Evolutionary conservation across 2,888 invertebrate genomes (phyloP).

Genomic region (Torymus aiolomorphi): DNA sequence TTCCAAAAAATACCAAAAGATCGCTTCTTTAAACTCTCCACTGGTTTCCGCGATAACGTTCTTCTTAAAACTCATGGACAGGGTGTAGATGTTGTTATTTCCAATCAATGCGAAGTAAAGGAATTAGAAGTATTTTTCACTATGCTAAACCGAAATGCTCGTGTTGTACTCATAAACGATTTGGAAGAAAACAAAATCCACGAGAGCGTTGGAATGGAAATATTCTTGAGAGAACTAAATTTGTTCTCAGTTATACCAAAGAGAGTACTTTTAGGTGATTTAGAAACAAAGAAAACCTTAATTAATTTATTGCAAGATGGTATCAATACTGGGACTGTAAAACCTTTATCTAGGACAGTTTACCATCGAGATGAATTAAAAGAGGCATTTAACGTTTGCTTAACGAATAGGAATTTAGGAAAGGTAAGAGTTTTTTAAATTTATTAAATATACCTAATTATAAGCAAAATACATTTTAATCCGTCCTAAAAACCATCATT

Average conservation of each 20-base stretch:
- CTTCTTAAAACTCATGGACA: constrained; percentile 77
- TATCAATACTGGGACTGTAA: constrained; percentile 81
- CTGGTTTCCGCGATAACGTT: constrained; percentile 90
- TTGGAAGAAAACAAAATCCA: constrained; percentile 73
- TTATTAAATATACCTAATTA: too few species aligned
- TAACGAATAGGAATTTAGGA: constrained; percentile 86
- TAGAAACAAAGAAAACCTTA: constrained; percentile 78
- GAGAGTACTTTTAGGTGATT: constrained; percentile 70
- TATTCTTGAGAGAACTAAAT: constrained; percentile 57
- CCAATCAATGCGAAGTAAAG: constrained; percentile 81
- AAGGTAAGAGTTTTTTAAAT: constrained; percentile 77
- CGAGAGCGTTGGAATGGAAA: constrained; percentile 75
- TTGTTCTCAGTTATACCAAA: constrained; percentile 74
- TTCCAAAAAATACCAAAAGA: constrained; percentile 78
- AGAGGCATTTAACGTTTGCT: constrained; percentile 82
- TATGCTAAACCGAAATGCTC: constrained; percentile 68
- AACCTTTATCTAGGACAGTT: constrained; percentile 82
- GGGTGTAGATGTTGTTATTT: constrained; percentile 83
- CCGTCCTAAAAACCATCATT: not conserved
- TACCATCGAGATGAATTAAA: constrained; percentile 83
- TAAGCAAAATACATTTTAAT: not conserved
- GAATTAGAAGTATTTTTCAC: constrained; percentile 84
- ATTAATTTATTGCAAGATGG: constrained; percentile 80
- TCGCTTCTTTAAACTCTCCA: constrained; percentile 90
- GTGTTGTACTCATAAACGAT: constrained; percentile 77